These are phyloP conservation scores for Erythrolamprus reginae DNA, from an alignment of 2,113 vertebrate genomes.

Conservation along the genomic window DNA sequence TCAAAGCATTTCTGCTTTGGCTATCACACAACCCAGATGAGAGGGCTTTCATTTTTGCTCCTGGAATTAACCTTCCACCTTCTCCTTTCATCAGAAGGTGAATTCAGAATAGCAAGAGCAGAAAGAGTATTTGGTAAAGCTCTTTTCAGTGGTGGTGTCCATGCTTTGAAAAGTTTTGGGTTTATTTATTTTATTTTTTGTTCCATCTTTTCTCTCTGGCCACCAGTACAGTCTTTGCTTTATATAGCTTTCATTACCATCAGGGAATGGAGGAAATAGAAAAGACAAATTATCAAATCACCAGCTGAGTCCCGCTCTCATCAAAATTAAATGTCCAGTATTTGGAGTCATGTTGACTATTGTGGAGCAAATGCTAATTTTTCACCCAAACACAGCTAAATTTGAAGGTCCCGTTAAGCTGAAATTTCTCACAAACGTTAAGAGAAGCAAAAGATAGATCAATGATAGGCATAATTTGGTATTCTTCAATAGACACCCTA, in stretches of 20 bases:
- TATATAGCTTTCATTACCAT: background rate
- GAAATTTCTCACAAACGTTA: background rate
- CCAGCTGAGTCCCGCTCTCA: background rate
- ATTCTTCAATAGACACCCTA: background rate
- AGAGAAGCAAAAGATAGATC: background rate
- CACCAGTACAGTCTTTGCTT: background rate
- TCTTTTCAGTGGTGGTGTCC: background rate
- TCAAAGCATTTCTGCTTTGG: slow-evolving; percentile 22
- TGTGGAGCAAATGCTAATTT: background rate
- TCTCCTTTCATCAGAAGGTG: background rate
- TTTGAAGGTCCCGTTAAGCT: background rate
- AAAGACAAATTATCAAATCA: background rate
- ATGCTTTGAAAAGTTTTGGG: background rate
- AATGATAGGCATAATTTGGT: background rate
- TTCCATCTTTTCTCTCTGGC: background rate
- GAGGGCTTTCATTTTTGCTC: slow-evolving; percentile 34
- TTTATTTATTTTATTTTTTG: background rate
- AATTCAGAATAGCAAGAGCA: background rate
- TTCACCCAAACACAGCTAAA: background rate
- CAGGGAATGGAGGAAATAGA: background rate
- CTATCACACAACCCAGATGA: slow-evolving; percentile 30
- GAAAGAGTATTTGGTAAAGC: background rate
- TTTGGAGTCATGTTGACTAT: background rate
- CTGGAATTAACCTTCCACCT: slow-evolving; percentile 5
- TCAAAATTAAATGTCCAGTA: background rate